Percentiles rank a stretch among this genome's conserved stretches.
Evolutionary conservation across 2,797 vertebrate species (phyloP).

Genomic region (Alfaro cultratus): DNA sequence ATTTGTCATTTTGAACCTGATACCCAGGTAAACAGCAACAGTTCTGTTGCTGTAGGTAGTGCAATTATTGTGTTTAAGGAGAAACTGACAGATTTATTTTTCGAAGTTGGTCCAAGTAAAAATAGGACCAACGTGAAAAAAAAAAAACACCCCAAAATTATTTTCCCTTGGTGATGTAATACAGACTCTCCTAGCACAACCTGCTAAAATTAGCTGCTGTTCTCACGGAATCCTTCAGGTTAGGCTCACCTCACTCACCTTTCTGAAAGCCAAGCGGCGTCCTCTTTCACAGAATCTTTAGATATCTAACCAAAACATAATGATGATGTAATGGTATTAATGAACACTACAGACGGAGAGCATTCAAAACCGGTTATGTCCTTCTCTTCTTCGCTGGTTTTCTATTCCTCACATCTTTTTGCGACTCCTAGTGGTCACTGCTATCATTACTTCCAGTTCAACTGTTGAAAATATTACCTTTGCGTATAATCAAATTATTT

Average conservation of each 20-base stretch:
- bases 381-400: neutral
- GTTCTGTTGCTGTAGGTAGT: neutral
- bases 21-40: neutral
- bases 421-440: neutral
- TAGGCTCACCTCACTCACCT: slow-evolving; percentile 30
- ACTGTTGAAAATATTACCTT: neutral
- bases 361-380: neutral
- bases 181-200: slow-evolving; percentile 19
- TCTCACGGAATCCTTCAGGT: neutral
- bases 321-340: neutral
- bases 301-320: slow-evolving; percentile 19
- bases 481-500: neutral
- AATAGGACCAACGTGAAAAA: neutral
- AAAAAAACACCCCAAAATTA: neutral
- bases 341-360: neutral
- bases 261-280: neutral
- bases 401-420: too few relatives aligned
- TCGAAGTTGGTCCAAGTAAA: neutral
- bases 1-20: neutral
- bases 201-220: slow-evolving; percentile 20
- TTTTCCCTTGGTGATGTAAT: neutral
- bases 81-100: neutral
- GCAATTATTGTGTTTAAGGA: neutral
- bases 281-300: neutral
- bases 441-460: neutral